These are phyloP conservation scores for Pammene fasciana DNA, from an alignment of 2,888 invertebrate species.

Conservation along the genomic window DNA sequence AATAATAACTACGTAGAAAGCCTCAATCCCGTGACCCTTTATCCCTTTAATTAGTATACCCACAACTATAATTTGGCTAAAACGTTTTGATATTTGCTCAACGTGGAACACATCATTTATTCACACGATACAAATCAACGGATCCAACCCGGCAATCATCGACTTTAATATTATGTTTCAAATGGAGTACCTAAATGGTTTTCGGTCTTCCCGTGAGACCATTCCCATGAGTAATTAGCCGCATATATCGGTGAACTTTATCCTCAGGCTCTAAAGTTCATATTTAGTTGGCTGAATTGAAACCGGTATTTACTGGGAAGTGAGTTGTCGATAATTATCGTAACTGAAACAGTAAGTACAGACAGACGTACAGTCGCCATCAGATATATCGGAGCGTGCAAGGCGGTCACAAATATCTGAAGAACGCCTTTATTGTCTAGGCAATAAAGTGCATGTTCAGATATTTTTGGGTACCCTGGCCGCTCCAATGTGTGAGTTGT, in stretches of 20 bases:
- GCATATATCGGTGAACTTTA: constrained; percentile 48
- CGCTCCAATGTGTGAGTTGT: constrained; percentile 45
- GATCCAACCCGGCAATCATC: constrained; percentile 69
- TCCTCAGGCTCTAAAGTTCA: constrained; percentile 44
- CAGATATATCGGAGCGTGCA: too few relatives aligned
- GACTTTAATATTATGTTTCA: constrained; percentile 73
- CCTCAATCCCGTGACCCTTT: constrained; percentile 7
- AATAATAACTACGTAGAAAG: not conserved
- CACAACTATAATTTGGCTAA: constrained; percentile 34
- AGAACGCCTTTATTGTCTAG: too few relatives aligned
- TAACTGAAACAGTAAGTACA: constrained; percentile 46
- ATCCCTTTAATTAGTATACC: constrained; percentile 24
- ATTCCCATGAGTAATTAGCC: constrained; percentile 62
- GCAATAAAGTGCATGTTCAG: too few relatives aligned
- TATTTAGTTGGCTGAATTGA: constrained; percentile 43
- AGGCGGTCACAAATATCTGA: too few relatives aligned
- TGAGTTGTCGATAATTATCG: constrained; percentile 75
- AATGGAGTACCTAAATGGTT: constrained; percentile 69
- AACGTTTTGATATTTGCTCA: constrained; percentile 45
- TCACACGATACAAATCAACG: constrained; percentile 72
- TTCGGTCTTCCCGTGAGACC: constrained; percentile 72
- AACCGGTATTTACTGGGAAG: constrained; percentile 71
- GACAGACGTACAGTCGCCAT: too few relatives aligned
- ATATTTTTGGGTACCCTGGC: too few relatives aligned
- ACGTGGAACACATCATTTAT: constrained; percentile 55